Conservation (phyloP, 2,113 vertebrate genomes). For the Boulengeromyrus knoepffleri region DNA sequence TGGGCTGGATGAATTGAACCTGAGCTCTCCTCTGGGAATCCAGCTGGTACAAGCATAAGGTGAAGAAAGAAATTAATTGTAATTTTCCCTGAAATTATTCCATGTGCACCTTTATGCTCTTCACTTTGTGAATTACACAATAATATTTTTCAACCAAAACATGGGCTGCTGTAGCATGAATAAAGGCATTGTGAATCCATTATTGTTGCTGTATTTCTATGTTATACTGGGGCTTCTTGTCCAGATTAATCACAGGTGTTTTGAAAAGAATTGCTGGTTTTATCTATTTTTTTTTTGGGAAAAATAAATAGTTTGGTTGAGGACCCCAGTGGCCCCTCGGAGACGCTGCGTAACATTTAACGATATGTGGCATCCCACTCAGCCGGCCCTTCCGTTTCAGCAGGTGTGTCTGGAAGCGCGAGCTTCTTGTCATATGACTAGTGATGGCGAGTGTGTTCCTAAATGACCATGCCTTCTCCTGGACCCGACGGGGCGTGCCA, state of each 20-base stretch:
- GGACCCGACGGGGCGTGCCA: not conserved
- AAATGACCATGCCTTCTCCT: not conserved
- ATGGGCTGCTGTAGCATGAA: not conserved
- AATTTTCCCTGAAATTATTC: conserved; percentile 48
- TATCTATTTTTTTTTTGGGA: not conserved
- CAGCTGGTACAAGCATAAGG: conserved; percentile 14
- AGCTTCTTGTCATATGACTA: conserved; percentile 29
- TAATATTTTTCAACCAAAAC: not conserved
- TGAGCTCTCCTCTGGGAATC: conserved; percentile 16
- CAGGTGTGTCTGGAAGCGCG: not conserved
- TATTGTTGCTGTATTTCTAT: not conserved
- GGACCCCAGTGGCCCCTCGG: not conserved
- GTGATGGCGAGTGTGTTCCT: conserved; percentile 17
- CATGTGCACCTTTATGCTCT: not conserved
- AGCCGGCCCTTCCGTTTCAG: not conserved
- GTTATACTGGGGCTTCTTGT: not conserved
- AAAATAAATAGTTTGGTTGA: not conserved
- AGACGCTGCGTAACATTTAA: not conserved
- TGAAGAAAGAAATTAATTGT: conserved; percentile 44
- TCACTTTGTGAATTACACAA: conserved; percentile 9
- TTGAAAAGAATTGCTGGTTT: not conserved
- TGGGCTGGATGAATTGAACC: conserved; percentile 9
- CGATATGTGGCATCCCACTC: not conserved
- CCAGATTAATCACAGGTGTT: conserved; percentile 9
- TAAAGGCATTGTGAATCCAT: not conserved